Percentiles rank a stretch among this genome's conserved stretches.
Evolutionary conservation across 2,888 invertebrate genomes (phyloP).

Genomic region (Metellina segmentata): DNA sequence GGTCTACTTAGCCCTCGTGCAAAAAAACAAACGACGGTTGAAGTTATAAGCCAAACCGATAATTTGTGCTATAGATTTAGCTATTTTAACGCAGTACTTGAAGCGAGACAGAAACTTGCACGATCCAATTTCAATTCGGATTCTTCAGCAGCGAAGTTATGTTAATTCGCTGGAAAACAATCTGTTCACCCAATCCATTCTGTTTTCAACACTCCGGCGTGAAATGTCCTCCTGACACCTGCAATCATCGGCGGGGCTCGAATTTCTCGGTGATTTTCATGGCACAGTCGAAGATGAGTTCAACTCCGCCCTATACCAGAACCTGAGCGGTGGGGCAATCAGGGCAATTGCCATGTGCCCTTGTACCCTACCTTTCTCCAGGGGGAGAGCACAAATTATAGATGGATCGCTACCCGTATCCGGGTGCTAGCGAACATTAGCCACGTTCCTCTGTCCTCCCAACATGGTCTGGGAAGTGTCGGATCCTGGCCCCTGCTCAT

Average conservation of each 20-base stretch:
- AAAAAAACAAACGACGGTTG: too few species aligned
- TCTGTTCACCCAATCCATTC: not conserved
- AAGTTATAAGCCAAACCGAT: too few species aligned
- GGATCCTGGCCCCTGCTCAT: not conserved
- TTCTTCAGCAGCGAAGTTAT: too few species aligned
- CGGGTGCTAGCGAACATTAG: constrained; percentile 46
- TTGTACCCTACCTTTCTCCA: not conserved
- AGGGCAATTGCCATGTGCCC: not conserved
- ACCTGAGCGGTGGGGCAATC: not conserved
- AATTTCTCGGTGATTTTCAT: constrained; percentile 32
- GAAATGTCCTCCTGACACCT: constrained; percentile 14
- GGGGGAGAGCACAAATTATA: constrained; percentile 53
- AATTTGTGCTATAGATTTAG: too few species aligned
- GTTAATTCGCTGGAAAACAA: not conserved
- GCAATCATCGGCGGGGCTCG: not conserved
- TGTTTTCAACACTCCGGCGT: not conserved
- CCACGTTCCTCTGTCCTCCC: not conserved
- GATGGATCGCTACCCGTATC: constrained; percentile 30
- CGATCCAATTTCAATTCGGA: too few species aligned
- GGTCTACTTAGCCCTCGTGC: too few species aligned
- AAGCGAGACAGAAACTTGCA: too few species aligned
- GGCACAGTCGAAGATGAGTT: not conserved
- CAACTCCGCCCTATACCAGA: not conserved
- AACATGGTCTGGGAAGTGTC: not conserved
- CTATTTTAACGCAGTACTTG: too few species aligned